Evolutionary conservation across 2,797 vertebrate genomes (phyloP).

Genomic region (Adrianichthys oophorus): DNA sequence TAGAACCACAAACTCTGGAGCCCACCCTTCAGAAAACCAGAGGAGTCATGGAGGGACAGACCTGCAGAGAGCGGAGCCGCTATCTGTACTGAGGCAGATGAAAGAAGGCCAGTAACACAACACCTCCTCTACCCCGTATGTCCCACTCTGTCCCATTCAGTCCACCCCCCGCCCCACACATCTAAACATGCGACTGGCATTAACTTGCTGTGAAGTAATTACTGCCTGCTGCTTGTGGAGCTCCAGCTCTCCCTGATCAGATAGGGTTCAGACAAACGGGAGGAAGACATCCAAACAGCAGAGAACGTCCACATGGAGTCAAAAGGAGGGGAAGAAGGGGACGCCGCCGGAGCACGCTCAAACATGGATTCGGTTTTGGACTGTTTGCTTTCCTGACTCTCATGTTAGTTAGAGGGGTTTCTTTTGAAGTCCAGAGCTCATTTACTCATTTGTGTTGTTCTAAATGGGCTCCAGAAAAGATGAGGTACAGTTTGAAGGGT

Average conservation of each 20-base stretch:
- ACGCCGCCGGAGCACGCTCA: conserved; percentile 49
- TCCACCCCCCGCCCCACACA: conserved; percentile 10
- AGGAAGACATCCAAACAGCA: conserved; percentile 64
- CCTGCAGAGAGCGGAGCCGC: conserved; percentile 20
- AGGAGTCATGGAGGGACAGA: conserved; percentile 40
- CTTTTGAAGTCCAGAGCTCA: conserved; percentile 37
- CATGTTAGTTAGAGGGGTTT: conserved; percentile 37
- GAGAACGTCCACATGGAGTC: conserved; percentile 23
- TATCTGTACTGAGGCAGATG: conserved; percentile 63
- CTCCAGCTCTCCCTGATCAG: conserved; percentile 60
- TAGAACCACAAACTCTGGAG: conserved; percentile 20
- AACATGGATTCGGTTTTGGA: conserved; percentile 60
- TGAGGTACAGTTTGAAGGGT: conserved; percentile 31
- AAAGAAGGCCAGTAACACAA: conserved; percentile 64
- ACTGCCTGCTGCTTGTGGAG: conserved; percentile 80
- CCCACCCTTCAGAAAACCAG: conserved; percentile 35
- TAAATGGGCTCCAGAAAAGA: conserved; percentile 27
- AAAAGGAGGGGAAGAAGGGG: conserved; percentile 28
- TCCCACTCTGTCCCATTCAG: conserved; percentile 27
- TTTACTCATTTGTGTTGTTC: conserved; percentile 36
- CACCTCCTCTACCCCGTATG: conserved; percentile 9
- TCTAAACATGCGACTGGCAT: conserved; percentile 71
- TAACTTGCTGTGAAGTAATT: conserved; percentile 84
- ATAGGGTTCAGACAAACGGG: conserved; percentile 45
- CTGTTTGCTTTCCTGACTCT: conserved; percentile 49